Percentiles rank a stretch among this genome's conserved stretches.
These are phyloP conservation scores for Scaptomyza parva DNA, from an alignment of 2,888 invertebrate species.

Conservation along the genomic window DNA sequence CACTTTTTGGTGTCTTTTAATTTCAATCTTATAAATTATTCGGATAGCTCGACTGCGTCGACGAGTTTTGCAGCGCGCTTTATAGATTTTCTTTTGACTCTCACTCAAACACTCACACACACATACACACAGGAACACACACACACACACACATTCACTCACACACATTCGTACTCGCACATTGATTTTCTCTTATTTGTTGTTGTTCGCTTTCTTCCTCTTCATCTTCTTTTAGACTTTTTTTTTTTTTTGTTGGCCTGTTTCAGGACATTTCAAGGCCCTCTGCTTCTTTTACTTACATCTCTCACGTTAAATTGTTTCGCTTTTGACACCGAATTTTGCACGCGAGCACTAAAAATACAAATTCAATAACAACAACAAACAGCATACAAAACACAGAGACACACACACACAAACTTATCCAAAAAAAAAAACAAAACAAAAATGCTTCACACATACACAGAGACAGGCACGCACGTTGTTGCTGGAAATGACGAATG, in stretches of 20 bases:
- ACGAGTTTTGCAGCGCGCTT: constrained; percentile 56
- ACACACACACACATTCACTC: constrained; percentile 12
- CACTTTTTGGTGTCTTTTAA: constrained; percentile 48
- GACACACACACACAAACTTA: constrained; percentile 5
- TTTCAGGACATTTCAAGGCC: constrained; percentile 69
- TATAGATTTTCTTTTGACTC: constrained; percentile 66
- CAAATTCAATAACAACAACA: constrained; percentile 29
- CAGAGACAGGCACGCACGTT: constrained; percentile 38
- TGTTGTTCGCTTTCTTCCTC: constrained; percentile 6
- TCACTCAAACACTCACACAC: constrained; percentile 11
- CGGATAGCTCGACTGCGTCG: constrained; percentile 60
- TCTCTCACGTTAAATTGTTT: constrained; percentile 61
- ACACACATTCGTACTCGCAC: constrained; percentile 46
- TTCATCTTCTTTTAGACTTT: constrained; percentile 11
- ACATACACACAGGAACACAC: constrained; percentile 19
- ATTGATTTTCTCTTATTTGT: constrained; percentile 69
- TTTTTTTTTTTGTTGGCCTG: constrained; percentile 32
- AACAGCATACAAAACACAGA: constrained; percentile 28
- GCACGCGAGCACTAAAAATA: constrained; percentile 73
- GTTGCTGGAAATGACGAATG: constrained; percentile 37
- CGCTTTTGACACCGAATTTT: constrained; percentile 57
- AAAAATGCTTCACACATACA: constrained; percentile 36
- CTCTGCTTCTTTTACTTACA: constrained; percentile 42
- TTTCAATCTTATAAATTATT: constrained; percentile 69
- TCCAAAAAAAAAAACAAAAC: constrained; percentile 26